These are phyloP conservation scores for Parascotia fuliginaria DNA, from an alignment of 2,888 invertebrate species.

Conservation along the genomic window DNA sequence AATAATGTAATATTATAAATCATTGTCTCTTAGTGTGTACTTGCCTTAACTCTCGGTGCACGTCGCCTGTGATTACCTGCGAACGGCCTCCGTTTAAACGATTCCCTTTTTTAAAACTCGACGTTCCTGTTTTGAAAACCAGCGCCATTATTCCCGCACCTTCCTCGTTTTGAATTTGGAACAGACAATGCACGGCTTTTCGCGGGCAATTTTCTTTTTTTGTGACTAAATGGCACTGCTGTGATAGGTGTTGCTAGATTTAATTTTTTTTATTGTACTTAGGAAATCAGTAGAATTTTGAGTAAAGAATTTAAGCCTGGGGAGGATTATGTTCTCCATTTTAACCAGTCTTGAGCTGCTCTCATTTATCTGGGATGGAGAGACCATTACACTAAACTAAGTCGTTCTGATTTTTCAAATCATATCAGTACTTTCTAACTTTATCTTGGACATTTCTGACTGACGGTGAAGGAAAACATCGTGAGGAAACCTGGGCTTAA, in stretches of 20 bases:
- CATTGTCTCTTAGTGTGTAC: constrained; percentile 34
- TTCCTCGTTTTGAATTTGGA: constrained; percentile 83
- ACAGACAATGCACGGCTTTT: constrained; percentile 76
- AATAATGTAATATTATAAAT: background rate
- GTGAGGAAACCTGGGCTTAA: no score
- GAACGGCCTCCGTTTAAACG: constrained; percentile 82
- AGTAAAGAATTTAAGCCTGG: no score
- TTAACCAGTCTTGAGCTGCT: no score
- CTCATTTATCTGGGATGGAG: no score
- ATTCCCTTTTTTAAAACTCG: constrained; percentile 81
- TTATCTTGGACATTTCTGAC: no score
- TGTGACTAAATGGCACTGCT: constrained; percentile 68
- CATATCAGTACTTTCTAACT: no score
- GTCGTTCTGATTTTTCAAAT: no score
- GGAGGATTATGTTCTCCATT: no score
- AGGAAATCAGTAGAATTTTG: background rate
- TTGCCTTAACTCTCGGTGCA: constrained; percentile 58
- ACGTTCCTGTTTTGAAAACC: constrained; percentile 81
- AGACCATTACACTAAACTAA: no score
- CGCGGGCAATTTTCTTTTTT: constrained; percentile 54
- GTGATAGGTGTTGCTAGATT: constrained; percentile 58
- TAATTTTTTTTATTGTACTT: no score
- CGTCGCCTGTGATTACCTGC: constrained; percentile 82
- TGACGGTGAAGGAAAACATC: no score
- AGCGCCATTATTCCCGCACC: constrained; percentile 79